phyloP scores from a whole-genome alignment of 2,113 vertebrate genomes.

The Myrmophylax atrothorax region DNA sequence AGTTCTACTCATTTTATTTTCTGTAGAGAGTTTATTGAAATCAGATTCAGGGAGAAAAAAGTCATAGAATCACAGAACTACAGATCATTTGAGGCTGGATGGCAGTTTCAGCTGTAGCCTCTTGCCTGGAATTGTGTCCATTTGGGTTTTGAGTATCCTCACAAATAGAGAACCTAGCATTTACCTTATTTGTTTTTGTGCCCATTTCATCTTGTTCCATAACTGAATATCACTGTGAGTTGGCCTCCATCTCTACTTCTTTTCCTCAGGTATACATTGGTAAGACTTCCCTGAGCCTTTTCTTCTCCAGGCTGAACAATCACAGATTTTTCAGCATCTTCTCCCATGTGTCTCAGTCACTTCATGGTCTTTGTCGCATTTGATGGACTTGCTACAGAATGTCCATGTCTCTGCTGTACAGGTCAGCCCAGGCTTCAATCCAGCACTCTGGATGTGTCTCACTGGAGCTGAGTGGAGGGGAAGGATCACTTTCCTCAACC shows the following conservation, averaged over 20 bases:
- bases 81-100: not conserved
- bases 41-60: not conserved
- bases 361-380: not conserved
- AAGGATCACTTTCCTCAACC: not conserved
- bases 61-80: not conserved
- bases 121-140: accelerated
- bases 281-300: not conserved
- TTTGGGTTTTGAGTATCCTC: not conserved
- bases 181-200: not conserved
- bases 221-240: not conserved
- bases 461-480: not conserved
- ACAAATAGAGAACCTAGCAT: not conserved
- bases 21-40: not conserved
- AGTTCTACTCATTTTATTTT: not conserved
- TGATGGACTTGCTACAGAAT: not conserved
- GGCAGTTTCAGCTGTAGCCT: not conserved
- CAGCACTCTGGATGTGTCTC: not conserved
- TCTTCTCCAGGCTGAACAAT: not conserved
- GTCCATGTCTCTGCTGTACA: not conserved
- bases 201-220: not conserved
- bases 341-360: not conserved
- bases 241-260: not conserved
- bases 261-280: not conserved
- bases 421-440: not conserved
- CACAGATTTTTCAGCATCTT: not conserved